These are phyloP conservation scores for Sebastes taczanowskii DNA, from an alignment of 2,797 vertebrate species.

Conservation along the genomic window DNA sequence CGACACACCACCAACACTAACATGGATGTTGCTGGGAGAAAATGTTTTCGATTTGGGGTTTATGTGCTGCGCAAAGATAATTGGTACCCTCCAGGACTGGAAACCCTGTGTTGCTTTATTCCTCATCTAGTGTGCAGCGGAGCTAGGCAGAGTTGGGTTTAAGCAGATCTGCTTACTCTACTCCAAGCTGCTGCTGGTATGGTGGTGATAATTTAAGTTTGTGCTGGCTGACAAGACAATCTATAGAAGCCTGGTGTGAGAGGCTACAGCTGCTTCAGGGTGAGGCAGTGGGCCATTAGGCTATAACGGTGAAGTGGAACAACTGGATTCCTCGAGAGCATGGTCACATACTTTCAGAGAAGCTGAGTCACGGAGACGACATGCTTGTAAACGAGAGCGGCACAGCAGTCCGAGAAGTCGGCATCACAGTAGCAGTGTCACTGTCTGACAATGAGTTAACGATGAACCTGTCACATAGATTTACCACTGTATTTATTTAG, in stretches of 20 bases:
- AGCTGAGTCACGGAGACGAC: conserved; percentile 49
- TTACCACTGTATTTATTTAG: neutral
- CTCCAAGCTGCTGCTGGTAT: conserved; percentile 19
- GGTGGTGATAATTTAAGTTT: conserved; percentile 48
- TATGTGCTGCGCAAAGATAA: conserved; percentile 34
- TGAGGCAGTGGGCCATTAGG: conserved; percentile 47
- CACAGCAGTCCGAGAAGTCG: neutral
- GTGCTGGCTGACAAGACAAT: conserved; percentile 45
- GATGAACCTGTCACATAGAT: neutral
- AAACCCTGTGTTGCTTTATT: conserved; percentile 40
- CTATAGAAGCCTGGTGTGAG: conserved; percentile 48
- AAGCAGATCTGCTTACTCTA: conserved; percentile 33
- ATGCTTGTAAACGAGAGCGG: conserved; percentile 10
- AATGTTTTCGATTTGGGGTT: conserved; percentile 30
- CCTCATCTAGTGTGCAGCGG: conserved; percentile 30
- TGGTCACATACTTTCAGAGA: conserved; percentile 36
- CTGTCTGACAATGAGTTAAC: conserved; percentile 11
- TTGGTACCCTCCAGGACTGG: conserved; percentile 33
- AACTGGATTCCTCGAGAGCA: conserved; percentile 40
- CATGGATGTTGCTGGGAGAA: conserved; percentile 15
- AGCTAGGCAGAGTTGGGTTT: conserved; percentile 38
- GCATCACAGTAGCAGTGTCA: conserved; percentile 34
- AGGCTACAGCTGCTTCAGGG: conserved; percentile 49
- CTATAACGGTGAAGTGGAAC: conserved; percentile 31
- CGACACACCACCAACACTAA: neutral